phyloP scores from a whole-genome alignment of 2,797 vertebrate genomes.

The Aulostomus chinensis region DNA sequence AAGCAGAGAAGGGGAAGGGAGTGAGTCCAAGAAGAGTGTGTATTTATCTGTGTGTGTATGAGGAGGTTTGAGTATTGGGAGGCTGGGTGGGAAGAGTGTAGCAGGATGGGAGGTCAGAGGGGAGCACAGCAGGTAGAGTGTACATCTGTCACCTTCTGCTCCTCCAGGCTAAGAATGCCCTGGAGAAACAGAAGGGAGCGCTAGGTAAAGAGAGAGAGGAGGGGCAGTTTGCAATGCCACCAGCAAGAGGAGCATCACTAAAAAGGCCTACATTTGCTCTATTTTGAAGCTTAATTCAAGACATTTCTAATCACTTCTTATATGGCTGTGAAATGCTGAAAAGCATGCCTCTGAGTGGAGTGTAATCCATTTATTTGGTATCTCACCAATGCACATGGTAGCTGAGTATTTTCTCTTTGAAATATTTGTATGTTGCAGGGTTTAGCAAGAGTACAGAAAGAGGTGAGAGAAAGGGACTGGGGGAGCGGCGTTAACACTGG shows the following conservation, averaged over 20 bases:
- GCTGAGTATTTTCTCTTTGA: slow-evolving; percentile 31
- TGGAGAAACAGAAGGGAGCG: slow-evolving; percentile 38
- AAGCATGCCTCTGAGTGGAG: slow-evolving; percentile 24
- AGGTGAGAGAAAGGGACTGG: slow-evolving; percentile 30
- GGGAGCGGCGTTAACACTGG: slow-evolving; percentile 20
- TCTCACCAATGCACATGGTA: slow-evolving; percentile 26
- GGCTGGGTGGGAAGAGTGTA: slow-evolving; percentile 24
- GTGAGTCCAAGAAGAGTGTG: no score
- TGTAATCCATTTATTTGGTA: slow-evolving; percentile 51
- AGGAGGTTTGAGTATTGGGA: neutral
- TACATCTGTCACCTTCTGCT: slow-evolving; percentile 76
- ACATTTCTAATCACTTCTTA: slow-evolving; percentile 22
- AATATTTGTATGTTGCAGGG: slow-evolving; percentile 29
- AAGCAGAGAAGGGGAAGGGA: slow-evolving; percentile 10
- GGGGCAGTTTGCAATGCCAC: no score
- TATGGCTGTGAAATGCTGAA: slow-evolving; percentile 23
- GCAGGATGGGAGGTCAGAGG: slow-evolving; percentile 61
- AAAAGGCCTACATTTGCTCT: slow-evolving; percentile 21
- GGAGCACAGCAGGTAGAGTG: slow-evolving; percentile 60
- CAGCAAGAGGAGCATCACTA: slow-evolving; percentile 29
- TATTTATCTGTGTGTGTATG: no score
- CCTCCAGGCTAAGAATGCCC: slow-evolving; percentile 52
- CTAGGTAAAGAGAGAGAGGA: slow-evolving; percentile 39
- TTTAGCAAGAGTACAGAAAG: slow-evolving; percentile 7
- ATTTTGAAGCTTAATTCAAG: slow-evolving; percentile 23